Evolutionary conservation across 2,797 vertebrate species (phyloP).

Genomic region (Sebastes matsubarae): DNA sequence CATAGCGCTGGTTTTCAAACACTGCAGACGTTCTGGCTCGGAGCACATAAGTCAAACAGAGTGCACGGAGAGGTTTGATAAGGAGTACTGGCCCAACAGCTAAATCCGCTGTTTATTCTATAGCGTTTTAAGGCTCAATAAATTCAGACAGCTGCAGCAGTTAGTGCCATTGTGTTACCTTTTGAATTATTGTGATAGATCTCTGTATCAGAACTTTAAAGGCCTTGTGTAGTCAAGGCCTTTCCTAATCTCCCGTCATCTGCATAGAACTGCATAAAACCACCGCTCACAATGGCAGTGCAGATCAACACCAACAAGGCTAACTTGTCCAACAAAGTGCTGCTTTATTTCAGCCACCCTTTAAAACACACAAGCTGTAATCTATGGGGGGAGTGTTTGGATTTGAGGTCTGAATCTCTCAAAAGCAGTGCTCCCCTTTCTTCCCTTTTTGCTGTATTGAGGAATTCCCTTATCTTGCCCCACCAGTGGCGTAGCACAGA

Average conservation of each 20-base stretch:
- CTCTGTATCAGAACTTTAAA: conserved; percentile 70
- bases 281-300: conserved; percentile 68
- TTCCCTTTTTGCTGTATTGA: conserved; percentile 77
- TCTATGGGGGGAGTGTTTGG: conserved; percentile 76
- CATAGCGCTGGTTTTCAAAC: conserved; percentile 53
- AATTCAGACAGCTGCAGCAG: conserved; percentile 74
- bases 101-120: conserved; percentile 64
- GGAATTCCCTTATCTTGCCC: conserved; percentile 87
- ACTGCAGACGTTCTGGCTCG: conserved; percentile 32
- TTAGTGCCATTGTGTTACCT: conserved; percentile 67
- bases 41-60: conserved; percentile 56
- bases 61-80: conserved; percentile 58
- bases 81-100: conserved; percentile 46
- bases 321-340: conserved; percentile 86
- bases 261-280: conserved; percentile 80
- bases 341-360: conserved; percentile 81
- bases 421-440: conserved; percentile 76
- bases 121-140: conserved; percentile 59
- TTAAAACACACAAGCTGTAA: conserved; percentile 85
- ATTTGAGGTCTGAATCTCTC: conserved; percentile 80
- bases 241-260: conserved; percentile 79
- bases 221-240: conserved; percentile 51
- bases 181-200: conserved; percentile 68
- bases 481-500: conserved; percentile 80
- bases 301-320: conserved; percentile 80